Conservation (phyloP, 2,888 invertebrate species). For the Prostheceraeus crozeri region DNA sequence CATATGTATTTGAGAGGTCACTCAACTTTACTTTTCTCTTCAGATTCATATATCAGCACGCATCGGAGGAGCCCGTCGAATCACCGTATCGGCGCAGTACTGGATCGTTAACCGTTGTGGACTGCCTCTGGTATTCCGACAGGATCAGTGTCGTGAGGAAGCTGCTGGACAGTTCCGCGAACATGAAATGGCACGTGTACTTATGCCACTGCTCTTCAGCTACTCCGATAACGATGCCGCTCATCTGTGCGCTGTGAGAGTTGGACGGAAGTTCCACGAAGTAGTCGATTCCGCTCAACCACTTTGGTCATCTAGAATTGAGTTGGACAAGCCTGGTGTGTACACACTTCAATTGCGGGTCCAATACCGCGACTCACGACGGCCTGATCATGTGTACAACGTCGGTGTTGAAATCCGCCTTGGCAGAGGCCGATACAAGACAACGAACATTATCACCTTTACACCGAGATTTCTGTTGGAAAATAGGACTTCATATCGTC, state of each 20-base stretch:
- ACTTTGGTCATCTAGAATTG: conserved; percentile 6
- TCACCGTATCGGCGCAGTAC: conserved; percentile 71
- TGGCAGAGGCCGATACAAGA: conserved; percentile 78
- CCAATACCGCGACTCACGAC: conserved; percentile 45
- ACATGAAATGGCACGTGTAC: conserved; percentile 84
- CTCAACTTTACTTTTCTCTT: too few species aligned
- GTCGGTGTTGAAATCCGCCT: conserved; percentile 80
- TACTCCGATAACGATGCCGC: conserved; percentile 81
- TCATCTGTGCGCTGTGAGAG: conserved; percentile 31
- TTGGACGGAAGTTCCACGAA: conserved; percentile 26
- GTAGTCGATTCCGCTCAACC: too few species aligned
- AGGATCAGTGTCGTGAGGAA: conserved; percentile 63
- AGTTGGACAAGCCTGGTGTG: conserved; percentile 2
- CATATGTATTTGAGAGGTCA: too few species aligned
- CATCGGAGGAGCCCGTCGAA: conserved; percentile 16
- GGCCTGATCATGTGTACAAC: conserved; percentile 68
- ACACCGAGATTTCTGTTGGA: conserved; percentile 85
- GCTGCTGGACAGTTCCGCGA: conserved; percentile 77
- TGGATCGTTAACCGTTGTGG: conserved; percentile 95
- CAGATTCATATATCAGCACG: too few species aligned
- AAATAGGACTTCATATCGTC: conserved; percentile 69
- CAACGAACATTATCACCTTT: conserved; percentile 82
- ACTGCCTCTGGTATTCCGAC: conserved; percentile 84
- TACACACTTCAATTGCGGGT: neutral
- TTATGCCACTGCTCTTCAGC: conserved; percentile 83